Evolutionary conservation across 2,113 vertebrate genomes (phyloP).

Genomic region (Chlorodrepanis virens): DNA sequence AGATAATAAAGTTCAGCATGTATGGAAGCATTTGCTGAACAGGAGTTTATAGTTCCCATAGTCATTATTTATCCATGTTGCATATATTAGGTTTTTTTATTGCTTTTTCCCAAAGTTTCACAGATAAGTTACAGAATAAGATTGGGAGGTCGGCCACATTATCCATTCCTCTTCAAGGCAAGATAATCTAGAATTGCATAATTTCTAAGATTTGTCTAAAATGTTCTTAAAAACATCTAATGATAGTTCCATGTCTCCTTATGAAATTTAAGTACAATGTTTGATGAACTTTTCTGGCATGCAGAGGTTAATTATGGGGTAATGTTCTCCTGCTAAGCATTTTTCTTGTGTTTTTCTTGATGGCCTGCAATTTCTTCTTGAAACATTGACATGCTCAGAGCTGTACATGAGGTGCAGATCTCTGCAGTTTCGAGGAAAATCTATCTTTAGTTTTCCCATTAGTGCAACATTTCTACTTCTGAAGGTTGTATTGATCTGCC

Average conservation of each 20-base stretch:
- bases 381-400: neutral
- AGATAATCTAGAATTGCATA: neutral
- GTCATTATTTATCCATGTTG: neutral
- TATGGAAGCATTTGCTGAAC: neutral
- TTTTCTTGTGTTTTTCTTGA: neutral
- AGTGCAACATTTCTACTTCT: neutral
- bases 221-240: neutral
- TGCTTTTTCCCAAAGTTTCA: neutral
- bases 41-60: neutral
- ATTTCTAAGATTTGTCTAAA: neutral
- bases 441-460: neutral
- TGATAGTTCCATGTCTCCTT: neutral
- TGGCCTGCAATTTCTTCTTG: neutral
- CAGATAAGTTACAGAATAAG: neutral
- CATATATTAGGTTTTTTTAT: neutral
- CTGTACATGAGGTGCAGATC: fast-evolving
- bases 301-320: neutral
- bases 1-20: neutral
- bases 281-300: neutral
- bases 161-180: neutral
- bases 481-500: neutral
- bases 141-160: neutral
- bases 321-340: neutral
- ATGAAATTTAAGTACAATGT: neutral
- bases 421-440: neutral